Conservation (phyloP, 2,888 invertebrate species). For the Metalampra italica region DNA sequence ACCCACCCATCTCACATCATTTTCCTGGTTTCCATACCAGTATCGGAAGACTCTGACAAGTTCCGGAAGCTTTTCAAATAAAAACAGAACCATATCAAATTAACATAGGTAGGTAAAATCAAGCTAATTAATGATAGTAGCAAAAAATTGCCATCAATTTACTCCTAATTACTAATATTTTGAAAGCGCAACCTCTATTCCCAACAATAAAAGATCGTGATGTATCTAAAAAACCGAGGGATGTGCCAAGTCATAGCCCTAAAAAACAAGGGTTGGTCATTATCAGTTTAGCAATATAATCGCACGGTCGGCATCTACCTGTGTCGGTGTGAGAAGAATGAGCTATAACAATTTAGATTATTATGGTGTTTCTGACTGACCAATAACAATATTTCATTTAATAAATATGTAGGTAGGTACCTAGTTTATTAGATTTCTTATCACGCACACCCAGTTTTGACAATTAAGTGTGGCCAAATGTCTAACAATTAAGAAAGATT, state of each 20-base stretch:
- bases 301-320: conserved; percentile 10
- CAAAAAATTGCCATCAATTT: conserved; percentile 34
- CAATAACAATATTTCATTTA: conserved; percentile 14
- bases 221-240: conserved; percentile 17
- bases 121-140: conserved; percentile 22
- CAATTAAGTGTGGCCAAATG: too few relatives aligned
- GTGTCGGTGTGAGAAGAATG: not conserved
- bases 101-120: conserved; percentile 9
- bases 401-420: too few relatives aligned
- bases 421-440: too few relatives aligned
- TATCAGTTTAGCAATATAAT: conserved; percentile 28
- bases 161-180: conserved; percentile 38
- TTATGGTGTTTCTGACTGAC: conserved; percentile 9
- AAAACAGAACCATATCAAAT: too few relatives aligned
- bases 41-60: too few relatives aligned
- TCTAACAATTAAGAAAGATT: too few relatives aligned
- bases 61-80: too few relatives aligned
- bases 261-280: conserved; percentile 33
- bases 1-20: too few relatives aligned
- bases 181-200: conserved; percentile 31
- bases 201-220: conserved; percentile 21
- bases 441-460: too few relatives aligned
- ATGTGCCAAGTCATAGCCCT: conserved; percentile 32
- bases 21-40: too few relatives aligned
- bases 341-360: conserved; percentile 6